Base-by-base conservation (phyloP, 2,113 vertebrate species). In the Eulacestoma nigropectus region DNA sequence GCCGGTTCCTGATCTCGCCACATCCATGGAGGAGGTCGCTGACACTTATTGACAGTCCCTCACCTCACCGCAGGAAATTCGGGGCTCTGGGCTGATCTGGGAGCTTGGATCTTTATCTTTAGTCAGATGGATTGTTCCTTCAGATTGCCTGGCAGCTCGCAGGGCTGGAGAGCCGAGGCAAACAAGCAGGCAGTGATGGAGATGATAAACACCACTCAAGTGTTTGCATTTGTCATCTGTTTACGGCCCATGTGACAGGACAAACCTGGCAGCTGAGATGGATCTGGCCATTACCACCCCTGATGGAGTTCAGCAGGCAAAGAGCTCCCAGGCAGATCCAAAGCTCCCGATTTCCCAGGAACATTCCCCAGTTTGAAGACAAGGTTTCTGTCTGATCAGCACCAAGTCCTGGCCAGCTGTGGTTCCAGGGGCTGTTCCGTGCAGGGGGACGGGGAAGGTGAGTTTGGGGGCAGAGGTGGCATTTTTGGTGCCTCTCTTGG, bases 141-240 rank as follows among this genome's bases (percentile, higher is more conserved):
- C 80, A 53, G 87, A 16, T 12, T 56, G 67, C 90, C 79, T 72
- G 87, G 94, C 91, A 78, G 70, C 91, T 89, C 8, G 0, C 27
- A 59, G 69, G 68, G 60, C 85, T 92, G 90, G 78, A 13, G 81
- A 76, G 93, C 47, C 2, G 3, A 80, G 88, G 93, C 74, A 60
- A 92, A 82, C 41, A 23, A 65, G 78, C 81, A 90, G 83, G 83
- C 91, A 59, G 92, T 42, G 88, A 89, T 95, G 95, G 84, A 63
- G 91, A 83, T 76, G 89, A 92, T 80, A 89, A 96, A 94, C 90
- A 84, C 47, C 94, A 27, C 90, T 30, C 21, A 90, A 88, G 90
- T 6, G 56, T 87, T 95, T 88, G 52, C 72, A 57, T 97, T 83
- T 84, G 86, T 96, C 95, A 96, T 27, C 92, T 72, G 62, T 80